Percentiles rank a stretch among this genome's conserved stretches.
phyloP scores from a whole-genome alignment of 2,113 vertebrate species.

The Myotis yumanensis region DNA sequence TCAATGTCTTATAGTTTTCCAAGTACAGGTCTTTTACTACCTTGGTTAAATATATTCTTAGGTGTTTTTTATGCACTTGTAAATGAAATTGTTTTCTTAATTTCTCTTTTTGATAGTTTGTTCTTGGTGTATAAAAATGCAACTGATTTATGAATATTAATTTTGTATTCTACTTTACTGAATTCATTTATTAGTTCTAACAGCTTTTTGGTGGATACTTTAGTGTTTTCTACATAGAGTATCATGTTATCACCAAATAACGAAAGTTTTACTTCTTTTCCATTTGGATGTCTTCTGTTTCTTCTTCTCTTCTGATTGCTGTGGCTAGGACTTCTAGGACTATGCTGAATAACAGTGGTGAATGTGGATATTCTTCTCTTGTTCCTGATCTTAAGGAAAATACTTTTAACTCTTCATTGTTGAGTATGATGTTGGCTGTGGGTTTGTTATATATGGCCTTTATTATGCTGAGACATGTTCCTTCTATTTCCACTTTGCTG shows the following conservation, averaged over 20 bases:
- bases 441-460: background rate
- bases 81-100: background rate
- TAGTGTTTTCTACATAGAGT: background rate
- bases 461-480: background rate
- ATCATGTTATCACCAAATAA: background rate
- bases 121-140: background rate
- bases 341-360: background rate
- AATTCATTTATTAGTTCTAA: background rate
- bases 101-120: background rate
- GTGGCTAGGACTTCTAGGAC: background rate
- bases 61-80: background rate
- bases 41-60: background rate
- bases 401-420: background rate
- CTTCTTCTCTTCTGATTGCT: background rate
- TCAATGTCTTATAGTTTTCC: background rate
- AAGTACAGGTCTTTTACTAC: background rate
- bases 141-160: background rate
- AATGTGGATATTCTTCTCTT: background rate
- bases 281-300: background rate
- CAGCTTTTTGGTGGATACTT: background rate
- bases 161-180: background rate
- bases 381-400: background rate
- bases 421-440: background rate
- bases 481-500: background rate
- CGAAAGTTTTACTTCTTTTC: background rate